A percentile compares a stretch with the other conserved stretches of the same genome.
Evolutionary conservation across 2,888 invertebrate species (phyloP).

Genomic region (Drosophila subsilvestris): DNA sequence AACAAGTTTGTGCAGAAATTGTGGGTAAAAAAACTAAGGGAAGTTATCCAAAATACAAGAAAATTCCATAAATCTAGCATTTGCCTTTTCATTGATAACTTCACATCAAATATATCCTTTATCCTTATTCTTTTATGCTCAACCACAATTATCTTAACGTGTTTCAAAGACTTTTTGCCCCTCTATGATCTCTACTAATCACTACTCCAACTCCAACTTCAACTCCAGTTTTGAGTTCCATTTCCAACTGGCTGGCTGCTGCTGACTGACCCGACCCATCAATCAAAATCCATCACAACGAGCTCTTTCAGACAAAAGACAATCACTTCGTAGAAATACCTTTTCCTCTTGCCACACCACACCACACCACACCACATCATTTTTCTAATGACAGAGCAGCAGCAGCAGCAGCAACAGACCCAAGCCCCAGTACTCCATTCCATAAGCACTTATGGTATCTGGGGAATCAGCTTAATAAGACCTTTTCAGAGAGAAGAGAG

Average conservation of each 20-base stretch:
- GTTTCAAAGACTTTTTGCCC: not conserved
- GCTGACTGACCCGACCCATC: constrained; percentile 32
- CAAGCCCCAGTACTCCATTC: not conserved
- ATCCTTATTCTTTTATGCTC: too few species aligned
- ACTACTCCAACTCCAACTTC: not conserved
- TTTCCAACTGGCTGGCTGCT: constrained; percentile 11
- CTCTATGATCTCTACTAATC: constrained; percentile 33
- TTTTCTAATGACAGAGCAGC: constrained; percentile 26
- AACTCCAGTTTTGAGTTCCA: constrained; percentile 2
- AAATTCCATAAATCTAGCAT: too few species aligned
- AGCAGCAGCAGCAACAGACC: constrained; percentile 5
- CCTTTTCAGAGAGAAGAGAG: constrained; percentile 37
- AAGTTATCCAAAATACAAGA: too few species aligned
- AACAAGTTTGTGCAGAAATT: not conserved
- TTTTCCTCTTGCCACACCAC: constrained; percentile 11
- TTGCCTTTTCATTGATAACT: too few species aligned
- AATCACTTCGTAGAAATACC: constrained; percentile 21
- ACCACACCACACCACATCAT: constrained; percentile 3
- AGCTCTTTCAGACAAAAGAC: constrained; percentile 24
- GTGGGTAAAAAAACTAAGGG: not conserved
- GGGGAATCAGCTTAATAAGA: constrained; percentile 62
- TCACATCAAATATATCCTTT: too few species aligned
- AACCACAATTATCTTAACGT: not conserved
- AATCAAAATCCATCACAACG: constrained; percentile 31
- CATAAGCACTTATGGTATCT: constrained; percentile 25